These are phyloP conservation scores for Ichneumon xanthorius DNA, from an alignment of 2,888 invertebrate genomes.

Conservation along the genomic window DNA sequence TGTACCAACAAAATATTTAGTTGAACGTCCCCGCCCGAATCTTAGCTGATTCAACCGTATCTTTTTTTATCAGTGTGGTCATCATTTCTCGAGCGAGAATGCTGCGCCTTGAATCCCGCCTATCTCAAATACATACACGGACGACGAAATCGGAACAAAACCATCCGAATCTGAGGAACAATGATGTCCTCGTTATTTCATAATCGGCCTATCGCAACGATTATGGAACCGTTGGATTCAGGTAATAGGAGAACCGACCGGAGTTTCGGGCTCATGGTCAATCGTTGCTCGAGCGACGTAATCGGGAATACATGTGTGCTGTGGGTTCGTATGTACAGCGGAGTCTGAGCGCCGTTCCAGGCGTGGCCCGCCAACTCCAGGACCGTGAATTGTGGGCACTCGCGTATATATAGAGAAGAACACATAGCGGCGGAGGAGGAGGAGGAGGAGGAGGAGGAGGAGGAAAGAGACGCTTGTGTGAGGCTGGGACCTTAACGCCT, in stretches of 20 bases:
- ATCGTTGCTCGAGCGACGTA: constrained; percentile 44
- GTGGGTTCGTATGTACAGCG: constrained; percentile 31
- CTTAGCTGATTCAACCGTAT: no score
- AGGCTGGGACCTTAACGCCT: constrained; percentile 42
- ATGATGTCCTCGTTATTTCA: neutral
- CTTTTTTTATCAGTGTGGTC: neutral
- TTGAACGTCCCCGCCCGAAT: no score
- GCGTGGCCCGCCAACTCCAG: constrained; percentile 62
- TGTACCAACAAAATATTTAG: no score
- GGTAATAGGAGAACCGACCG: constrained; percentile 36
- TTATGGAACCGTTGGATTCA: constrained; percentile 51
- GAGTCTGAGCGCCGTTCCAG: constrained; percentile 52
- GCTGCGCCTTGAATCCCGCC: neutral
- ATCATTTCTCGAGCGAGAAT: neutral
- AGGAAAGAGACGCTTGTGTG: constrained; percentile 39
- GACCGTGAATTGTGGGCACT: constrained; percentile 64
- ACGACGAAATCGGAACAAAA: neutral
- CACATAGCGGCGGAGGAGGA: neutral
- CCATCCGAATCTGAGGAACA: neutral
- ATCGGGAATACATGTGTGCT: constrained; percentile 22
- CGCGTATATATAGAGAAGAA: constrained; percentile 20
- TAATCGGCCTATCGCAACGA: constrained; percentile 15
- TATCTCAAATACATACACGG: neutral
- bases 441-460: constrained; percentile 1
- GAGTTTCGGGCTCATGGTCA: constrained; percentile 47